Base-by-base conservation (phyloP, 2,113 vertebrate species). In the Vidua chalybeata region DNA sequence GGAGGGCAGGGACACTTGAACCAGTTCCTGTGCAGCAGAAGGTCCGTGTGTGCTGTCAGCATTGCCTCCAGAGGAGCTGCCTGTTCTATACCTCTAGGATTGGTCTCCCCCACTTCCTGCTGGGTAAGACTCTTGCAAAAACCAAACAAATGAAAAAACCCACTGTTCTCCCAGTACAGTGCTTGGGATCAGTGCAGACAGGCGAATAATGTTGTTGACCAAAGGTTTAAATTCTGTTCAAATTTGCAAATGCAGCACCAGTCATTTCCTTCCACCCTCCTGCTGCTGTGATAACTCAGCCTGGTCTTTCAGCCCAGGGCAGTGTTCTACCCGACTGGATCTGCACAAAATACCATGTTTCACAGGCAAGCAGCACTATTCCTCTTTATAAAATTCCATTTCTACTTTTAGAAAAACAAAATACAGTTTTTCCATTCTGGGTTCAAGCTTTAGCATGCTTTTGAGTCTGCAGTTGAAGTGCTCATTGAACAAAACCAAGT, bases 71-170 rank as follows among this genome's bases (percentile, higher is more conserved):
- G 52, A 48, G 62, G 46, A 61, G 23, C 51, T 66, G 51, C 41
- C 82, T 39, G 71, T 15, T 39, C 31, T 45, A 11, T 18, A 9
- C 45, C 15, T 45, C 24, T 13, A 4, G 48, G 24, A 15, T 13
- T 81, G 18, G 10, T 63, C 37, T 72, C 18, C 11, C 6, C 7
- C 5, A 6, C 4, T 90, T 10, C 31, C n/a, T 82, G 39, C 61
- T 64, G 76, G 22, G 26, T 24, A 81, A 48, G 11, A 23, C 20
- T 46, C 62, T 68, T 67, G 28, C 4, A 33, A 56, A 85, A 84
- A n/a, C 0, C 19, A 66, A 49, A 24, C 6, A 33, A 82, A 73
- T 13, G 1, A 3, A 23, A 55, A 76, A 18, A 0, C 7, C 14
- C 11, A 31, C 20, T 15, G 20, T 46, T 62, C 22, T 69, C 26